phyloP scores from a whole-genome alignment of 2,797 vertebrate species.

The Astyanax mexicanus region DNA sequence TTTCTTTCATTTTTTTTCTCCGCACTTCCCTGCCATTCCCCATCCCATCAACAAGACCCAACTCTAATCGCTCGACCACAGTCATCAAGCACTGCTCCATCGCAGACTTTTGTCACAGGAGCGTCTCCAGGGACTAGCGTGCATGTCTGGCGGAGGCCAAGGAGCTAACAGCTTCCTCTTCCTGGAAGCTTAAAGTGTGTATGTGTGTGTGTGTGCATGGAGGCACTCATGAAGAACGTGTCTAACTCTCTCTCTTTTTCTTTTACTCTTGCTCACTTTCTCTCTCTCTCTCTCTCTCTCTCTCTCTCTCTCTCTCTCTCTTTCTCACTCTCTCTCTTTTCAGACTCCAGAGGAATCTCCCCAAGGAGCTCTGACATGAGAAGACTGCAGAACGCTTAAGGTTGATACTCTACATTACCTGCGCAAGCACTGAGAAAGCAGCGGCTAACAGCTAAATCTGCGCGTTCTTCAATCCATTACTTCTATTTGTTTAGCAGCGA shows the following conservation, averaged over 20 bases:
- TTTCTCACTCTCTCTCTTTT: too few relatives aligned
- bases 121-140: conserved; percentile 3
- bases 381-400: conserved; percentile 26
- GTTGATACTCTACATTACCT: conserved; percentile 48
- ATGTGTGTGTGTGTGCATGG: conserved; percentile 3
- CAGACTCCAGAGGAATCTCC: conserved; percentile 21
- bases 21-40: conserved; percentile 5
- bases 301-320: too few relatives aligned
- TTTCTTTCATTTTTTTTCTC: neutral
- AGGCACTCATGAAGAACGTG: conserved; percentile 41
- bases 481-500: conserved; percentile 37
- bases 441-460: conserved; percentile 32
- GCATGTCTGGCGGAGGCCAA: neutral
- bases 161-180: conserved; percentile 28
- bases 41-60: neutral
- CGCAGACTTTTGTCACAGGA: neutral
- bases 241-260: conserved; percentile 28
- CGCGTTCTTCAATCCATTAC: conserved; percentile 15
- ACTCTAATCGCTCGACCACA: neutral
- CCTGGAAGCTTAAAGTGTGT: conserved; percentile 11
- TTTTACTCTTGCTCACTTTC: too few relatives aligned
- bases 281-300: too few relatives aligned
- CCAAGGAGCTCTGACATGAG: conserved; percentile 2
- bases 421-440: conserved; percentile 13
- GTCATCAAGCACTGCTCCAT: neutral